Base-by-base conservation (phyloP, 2,797 vertebrate species). In the Adrianichthys oophorus region DNA sequence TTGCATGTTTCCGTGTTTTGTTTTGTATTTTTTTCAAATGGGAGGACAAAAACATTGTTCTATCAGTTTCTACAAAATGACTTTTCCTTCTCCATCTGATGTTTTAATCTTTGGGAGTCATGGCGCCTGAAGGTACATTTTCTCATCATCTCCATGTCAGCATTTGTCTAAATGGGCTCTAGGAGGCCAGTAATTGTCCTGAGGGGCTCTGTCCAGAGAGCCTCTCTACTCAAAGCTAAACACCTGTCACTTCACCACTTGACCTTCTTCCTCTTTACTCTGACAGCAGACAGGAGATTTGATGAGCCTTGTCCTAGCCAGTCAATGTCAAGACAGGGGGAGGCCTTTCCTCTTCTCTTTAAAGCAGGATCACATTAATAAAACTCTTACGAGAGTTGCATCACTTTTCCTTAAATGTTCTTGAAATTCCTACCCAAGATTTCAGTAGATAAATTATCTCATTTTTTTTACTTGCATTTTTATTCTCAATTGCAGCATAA, bases 231-330 rank as follows among this genome's bases (percentile, higher is more conserved):
- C 44, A 47, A 47, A 70, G 65, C 78, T 84, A 80, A 90, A 83
- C 80, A 88, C 76, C 80, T 84, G 83, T 82, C 85, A 85, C 70
- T 78, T 83, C 57, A 10, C 52, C 68, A 29, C 65, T 73, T 43
- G 3, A 17, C 74, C 60, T 65, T 48, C 37, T 18, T 49, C 58
- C 52, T 29, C 45, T 46, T 56, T 59, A 74, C 74, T 72, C 59
- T 42, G 5, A 48, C 61, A 48, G 59, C 52, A 15, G 18, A 1
- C 45, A 45, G 43, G 52, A 45, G 12, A 19, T 7, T 60, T 64
- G 68, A 85, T 59, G 41, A 57, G 15, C 45, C 42, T 63, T 70
- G 79, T 83, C 81, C 45, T 1, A 1, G 37, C 62, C 49, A 23
- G 61, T 86, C 54, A 84, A 41, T 60, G 52, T 83, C 72, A 78